Evolutionary conservation across 2,888 invertebrate genomes (phyloP).

Genomic region (Fragum sueziense): DNA sequence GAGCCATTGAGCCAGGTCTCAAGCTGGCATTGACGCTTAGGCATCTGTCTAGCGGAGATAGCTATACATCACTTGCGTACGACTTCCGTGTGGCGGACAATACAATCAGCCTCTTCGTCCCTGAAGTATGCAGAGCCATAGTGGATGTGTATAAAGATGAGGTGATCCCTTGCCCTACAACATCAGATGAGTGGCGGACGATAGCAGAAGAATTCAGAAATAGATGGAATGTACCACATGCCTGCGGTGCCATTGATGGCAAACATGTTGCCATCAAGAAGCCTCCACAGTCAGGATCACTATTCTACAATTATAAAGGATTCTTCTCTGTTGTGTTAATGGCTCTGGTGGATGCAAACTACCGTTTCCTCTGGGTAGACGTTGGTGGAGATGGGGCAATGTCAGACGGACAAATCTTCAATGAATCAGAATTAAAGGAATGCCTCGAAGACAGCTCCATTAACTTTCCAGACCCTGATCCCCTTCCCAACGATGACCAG

Average conservation of each 20-base stretch:
- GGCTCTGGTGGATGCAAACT: slow-evolving; percentile 63
- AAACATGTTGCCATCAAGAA: slow-evolving; percentile 58
- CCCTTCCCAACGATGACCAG: slow-evolving; percentile 54
- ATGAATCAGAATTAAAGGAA: slow-evolving; percentile 45
- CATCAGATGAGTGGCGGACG: slow-evolving; percentile 49
- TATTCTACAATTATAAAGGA: slow-evolving; percentile 63
- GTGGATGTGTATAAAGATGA: slow-evolving; percentile 30
- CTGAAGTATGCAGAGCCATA: slow-evolving; percentile 21
- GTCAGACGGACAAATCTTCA: slow-evolving; percentile 55
- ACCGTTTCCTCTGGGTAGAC: slow-evolving; percentile 62
- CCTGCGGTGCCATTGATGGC: slow-evolving; percentile 62
- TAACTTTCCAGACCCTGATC: slow-evolving; percentile 48
- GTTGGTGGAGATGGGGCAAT: slow-evolving; percentile 34
- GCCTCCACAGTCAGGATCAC: slow-evolving; percentile 34
- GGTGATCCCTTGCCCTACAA: slow-evolving; percentile 35
- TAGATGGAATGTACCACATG: slow-evolving; percentile 59
- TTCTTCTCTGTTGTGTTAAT: slow-evolving; percentile 56
- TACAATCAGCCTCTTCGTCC: background rate
- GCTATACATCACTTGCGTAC: slow-evolving; percentile 5
- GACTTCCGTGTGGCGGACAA: slow-evolving; percentile 13
- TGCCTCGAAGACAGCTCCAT: slow-evolving; percentile 41
- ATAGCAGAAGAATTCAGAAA: slow-evolving; percentile 44
- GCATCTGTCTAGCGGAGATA: slow-evolving; percentile 22
- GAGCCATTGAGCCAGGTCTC: slow-evolving; percentile 18
- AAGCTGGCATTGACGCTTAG: slow-evolving; percentile 27